Evolutionary conservation across 2,888 invertebrate genomes (phyloP).

Genomic region (Agrilus mali): DNA sequence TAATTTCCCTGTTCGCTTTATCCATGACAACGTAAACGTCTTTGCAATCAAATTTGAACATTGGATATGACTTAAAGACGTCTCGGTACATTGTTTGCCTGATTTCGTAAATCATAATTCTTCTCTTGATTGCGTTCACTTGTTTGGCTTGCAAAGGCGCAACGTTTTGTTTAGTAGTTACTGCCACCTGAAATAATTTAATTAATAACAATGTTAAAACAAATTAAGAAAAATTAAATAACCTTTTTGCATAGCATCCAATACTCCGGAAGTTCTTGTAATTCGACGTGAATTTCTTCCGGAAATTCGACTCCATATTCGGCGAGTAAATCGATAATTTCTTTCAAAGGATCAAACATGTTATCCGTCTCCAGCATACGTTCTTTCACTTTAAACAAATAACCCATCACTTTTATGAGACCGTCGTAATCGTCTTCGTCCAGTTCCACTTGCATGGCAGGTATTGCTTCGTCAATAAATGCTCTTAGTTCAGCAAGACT

Average conservation of each 20-base stretch:
- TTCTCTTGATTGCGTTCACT: conserved; percentile 73
- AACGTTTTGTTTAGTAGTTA: conserved; percentile 72
- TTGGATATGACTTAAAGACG: conserved; percentile 47
- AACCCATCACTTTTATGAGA: conserved; percentile 70
- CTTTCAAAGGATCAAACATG: conserved; percentile 82
- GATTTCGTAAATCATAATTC: conserved; percentile 68
- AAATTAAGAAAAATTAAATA: no score
- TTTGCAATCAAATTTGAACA: conserved; percentile 51
- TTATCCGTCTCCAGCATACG: conserved; percentile 64
- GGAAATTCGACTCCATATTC: conserved; percentile 79
- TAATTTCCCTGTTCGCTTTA: conserved; percentile 51
- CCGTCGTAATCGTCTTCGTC: conserved; percentile 78
- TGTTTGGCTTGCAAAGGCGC: conserved; percentile 82
- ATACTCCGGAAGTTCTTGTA: conserved; percentile 71
- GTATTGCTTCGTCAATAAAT: conserved; percentile 65
- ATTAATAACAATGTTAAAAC: not conserved
- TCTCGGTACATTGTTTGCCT: conserved; percentile 65
- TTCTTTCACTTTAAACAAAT: conserved; percentile 66
- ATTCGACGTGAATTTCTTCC: conserved; percentile 61
- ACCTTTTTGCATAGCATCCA: conserved; percentile 78
- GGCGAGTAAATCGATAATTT: conserved; percentile 73
- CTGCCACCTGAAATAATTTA: conserved; percentile 40
- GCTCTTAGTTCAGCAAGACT: conserved; percentile 64
- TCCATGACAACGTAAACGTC: conserved; percentile 60
- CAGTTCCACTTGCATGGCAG: conserved; percentile 57